phyloP scores from a whole-genome alignment of 2,113 vertebrate genomes.

The Tursiops truncatus region DNA sequence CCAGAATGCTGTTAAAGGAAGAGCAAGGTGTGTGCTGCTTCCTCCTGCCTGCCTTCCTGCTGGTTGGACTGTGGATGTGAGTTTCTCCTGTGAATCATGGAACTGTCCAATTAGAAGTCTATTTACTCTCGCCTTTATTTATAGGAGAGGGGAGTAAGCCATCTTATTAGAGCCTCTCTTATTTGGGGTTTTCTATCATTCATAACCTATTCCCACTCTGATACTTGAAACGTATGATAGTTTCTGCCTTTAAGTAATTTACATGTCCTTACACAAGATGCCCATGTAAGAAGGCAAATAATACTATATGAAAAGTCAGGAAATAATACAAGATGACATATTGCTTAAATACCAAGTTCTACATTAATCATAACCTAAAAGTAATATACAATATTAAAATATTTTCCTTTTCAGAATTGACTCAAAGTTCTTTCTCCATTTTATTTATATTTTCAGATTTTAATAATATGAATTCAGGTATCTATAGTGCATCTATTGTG shows the following conservation, averaged over 20 bases:
- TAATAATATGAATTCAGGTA: neutral
- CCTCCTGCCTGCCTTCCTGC: neutral
- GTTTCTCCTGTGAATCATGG: neutral
- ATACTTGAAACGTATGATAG: neutral
- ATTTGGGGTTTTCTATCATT: neutral
- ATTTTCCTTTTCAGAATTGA: neutral
- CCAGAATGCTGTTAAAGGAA: neutral
- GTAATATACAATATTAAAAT: neutral
- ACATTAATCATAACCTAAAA: neutral
- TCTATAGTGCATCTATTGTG: neutral
- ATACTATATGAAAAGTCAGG: neutral
- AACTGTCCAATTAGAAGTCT: neutral
- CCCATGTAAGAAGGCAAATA: constrained; percentile 35
- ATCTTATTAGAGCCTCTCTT: neutral
- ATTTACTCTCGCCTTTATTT: neutral
- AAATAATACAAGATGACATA: neutral
- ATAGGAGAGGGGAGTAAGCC: neutral
- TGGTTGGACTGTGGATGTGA: neutral
- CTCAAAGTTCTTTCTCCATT: neutral
- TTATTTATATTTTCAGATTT: constrained; percentile 32
- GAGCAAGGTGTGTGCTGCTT: neutral
- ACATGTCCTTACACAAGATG: constrained; percentile 19
- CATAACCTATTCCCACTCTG: neutral
- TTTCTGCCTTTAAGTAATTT: constrained; percentile 5
- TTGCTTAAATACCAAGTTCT: neutral